phyloP scores from a whole-genome alignment of 2,113 vertebrate species.

The Mormyrus lacerda region DNA sequence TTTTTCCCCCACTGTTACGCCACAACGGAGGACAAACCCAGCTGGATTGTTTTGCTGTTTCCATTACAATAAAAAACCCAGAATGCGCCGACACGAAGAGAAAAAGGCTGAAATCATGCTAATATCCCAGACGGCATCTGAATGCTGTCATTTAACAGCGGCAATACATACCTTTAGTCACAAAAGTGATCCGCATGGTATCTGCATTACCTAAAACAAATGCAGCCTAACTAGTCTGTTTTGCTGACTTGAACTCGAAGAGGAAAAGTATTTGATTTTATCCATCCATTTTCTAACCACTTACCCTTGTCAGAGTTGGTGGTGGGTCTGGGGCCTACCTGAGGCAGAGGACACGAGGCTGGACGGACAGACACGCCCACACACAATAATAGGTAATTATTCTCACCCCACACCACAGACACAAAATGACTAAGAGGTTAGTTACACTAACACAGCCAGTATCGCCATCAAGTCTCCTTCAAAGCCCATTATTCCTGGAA shows the following conservation, averaged over 20 bases:
- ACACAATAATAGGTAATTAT: neutral
- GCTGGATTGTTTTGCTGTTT: neutral
- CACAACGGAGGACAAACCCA: neutral
- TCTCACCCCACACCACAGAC: neutral
- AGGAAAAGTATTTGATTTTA: neutral
- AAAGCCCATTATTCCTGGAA: neutral
- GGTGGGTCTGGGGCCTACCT: neutral
- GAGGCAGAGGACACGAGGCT: neutral
- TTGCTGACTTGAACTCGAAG: neutral
- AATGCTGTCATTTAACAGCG: neutral
- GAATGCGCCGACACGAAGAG: neutral
- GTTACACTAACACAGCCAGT: neutral
- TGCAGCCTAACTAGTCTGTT: neutral
- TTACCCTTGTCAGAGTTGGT: neutral
- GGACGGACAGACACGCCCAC: neutral
- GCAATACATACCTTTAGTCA: neutral
- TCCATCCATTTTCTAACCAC: neutral
- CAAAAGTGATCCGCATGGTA: neutral
- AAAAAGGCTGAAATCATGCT: neutral
- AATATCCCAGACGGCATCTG: neutral
- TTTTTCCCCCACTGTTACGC: neutral
- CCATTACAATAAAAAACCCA: neutral
- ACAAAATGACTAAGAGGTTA: neutral
- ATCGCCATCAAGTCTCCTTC: neutral
- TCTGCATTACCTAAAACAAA: neutral